Percentiles rank a stretch among this genome's conserved stretches.
Evolutionary conservation across 35 echinoderm and acorn worm species (phyloP).

Genomic region (Heliocidaris tuberculata): DNA sequence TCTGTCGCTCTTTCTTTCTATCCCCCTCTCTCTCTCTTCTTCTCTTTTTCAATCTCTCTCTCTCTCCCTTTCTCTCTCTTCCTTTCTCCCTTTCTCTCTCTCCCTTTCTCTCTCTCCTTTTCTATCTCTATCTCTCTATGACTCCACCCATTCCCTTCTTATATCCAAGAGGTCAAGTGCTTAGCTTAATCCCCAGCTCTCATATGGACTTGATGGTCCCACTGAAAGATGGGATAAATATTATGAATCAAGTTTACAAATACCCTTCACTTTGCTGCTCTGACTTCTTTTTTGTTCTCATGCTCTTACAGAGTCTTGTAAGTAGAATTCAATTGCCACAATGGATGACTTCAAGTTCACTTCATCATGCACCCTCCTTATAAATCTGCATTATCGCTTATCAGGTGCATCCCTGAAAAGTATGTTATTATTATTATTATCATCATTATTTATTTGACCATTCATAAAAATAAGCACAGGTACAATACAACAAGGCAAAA

Average conservation of each 20-base stretch:
- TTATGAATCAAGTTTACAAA: constrained; percentile 10
- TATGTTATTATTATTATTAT: too few relatives aligned
- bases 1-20: not conserved
- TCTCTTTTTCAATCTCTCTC: not conserved
- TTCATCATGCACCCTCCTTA: too few relatives aligned
- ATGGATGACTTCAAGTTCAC: too few relatives aligned
- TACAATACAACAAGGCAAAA: too few relatives aligned
- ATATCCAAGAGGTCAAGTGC: constrained; percentile 16
- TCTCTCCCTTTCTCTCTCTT: too few relatives aligned
- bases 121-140: not conserved
- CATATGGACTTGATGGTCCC: not conserved
- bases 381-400: too few relatives aligned
- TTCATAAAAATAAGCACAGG: too few relatives aligned
- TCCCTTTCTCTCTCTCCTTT: too few relatives aligned
- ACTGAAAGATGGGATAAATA: not conserved
- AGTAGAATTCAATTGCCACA: not conserved
- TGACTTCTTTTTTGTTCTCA: not conserved
- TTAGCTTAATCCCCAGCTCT: not conserved
- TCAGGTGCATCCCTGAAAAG: too few relatives aligned
- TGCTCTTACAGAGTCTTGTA: not conserved
- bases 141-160: not conserved
- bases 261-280: not conserved
- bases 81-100: too few relatives aligned
- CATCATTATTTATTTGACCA: too few relatives aligned
- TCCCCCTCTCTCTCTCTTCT: not conserved